phyloP scores from a whole-genome alignment of 2,888 invertebrate species.

The Dolichopus griseipennis region DNA sequence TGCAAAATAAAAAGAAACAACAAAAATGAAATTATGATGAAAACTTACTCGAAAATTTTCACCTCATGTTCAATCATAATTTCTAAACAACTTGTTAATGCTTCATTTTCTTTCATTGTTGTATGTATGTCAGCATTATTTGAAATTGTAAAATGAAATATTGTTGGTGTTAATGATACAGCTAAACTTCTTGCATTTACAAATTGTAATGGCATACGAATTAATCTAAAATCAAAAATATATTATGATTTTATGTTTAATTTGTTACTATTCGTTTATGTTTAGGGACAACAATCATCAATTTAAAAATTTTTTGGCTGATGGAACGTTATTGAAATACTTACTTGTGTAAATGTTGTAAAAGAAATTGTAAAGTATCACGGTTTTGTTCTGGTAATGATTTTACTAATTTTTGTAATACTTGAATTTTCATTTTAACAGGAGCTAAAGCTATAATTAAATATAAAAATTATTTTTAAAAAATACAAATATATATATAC shows the following conservation, averaged over 20 bases:
- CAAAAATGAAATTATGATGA: background rate
- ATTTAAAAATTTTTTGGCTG: too few species aligned
- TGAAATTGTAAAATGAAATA: conserved; percentile 34
- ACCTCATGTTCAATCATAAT: conserved; percentile 38
- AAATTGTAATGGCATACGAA: conserved; percentile 39
- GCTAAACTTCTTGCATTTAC: conserved; percentile 38
- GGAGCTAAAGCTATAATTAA: conserved; percentile 31
- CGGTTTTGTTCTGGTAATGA: conserved; percentile 39
- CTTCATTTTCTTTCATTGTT: conserved; percentile 35
- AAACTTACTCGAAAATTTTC: conserved; percentile 39
- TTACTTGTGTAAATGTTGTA: conserved; percentile 38
- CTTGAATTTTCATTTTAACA: conserved; percentile 33
- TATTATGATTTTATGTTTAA: background rate
- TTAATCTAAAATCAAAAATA: conserved; percentile 27
- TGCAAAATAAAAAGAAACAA: background rate
- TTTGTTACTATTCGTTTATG: too few species aligned
- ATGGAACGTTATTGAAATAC: conserved; percentile 9
- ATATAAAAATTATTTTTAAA: conserved; percentile 9
- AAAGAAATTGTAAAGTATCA: conserved; percentile 38
- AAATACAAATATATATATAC: too few species aligned
- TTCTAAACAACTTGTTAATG: conserved; percentile 35
- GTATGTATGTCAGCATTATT: conserved; percentile 33
- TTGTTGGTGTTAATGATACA: conserved; percentile 37
- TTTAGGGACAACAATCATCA: too few species aligned
- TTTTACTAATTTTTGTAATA: conserved; percentile 37